Evolutionary conservation across 2,797 vertebrate genomes (phyloP), one percentile per base, ranked within the genome.

Genomic region (Argya squamiceps): DNA sequence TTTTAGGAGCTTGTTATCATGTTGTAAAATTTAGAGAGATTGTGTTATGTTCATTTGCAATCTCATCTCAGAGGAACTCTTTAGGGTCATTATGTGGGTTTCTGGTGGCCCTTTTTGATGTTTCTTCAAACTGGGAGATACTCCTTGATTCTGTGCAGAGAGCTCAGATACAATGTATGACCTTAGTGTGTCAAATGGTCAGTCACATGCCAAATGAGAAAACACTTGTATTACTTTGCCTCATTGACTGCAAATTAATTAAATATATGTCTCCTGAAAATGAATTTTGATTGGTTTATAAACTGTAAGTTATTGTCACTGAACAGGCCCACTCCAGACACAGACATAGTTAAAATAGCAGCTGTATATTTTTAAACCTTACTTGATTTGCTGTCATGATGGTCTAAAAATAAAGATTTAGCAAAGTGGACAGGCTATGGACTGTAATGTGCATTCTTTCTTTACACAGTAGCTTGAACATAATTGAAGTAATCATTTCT

Each of bases 391-490:
- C 84, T 88, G 73, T 91, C 87, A 73, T 16, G 30, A 49, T 16
- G 2, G 30, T 73, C 89, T 96, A 93, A 92, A 97, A 96, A 93
- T 96, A 96, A 92, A 71, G 50, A 69, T 92, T 86, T 92, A 90
- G 87, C 44, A 2, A 84, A 88, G 58, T 88, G 84, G 84, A 93
- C 82, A 73, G 56, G 76, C 67, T 80, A 47, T 50, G 53, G 50
- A 55, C 79, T 85, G 8, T 46, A 68, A 83, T 89, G 68, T 70
- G 19, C 71, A 81, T 93, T 75, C 62, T 83, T 93, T 85, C 60
- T 64, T 93, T 91, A 68, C 64, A 71, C 34, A 58, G 62, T 78
- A 80, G 60, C 36, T 85, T 78, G 50, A 92, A 44, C 32, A 16
- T 30, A 46, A 69, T 34, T 86, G 47, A 84, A 49, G 22, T 36